Evolutionary conservation across 2,113 vertebrate species (phyloP).

Genomic region (Motacilla alba): DNA sequence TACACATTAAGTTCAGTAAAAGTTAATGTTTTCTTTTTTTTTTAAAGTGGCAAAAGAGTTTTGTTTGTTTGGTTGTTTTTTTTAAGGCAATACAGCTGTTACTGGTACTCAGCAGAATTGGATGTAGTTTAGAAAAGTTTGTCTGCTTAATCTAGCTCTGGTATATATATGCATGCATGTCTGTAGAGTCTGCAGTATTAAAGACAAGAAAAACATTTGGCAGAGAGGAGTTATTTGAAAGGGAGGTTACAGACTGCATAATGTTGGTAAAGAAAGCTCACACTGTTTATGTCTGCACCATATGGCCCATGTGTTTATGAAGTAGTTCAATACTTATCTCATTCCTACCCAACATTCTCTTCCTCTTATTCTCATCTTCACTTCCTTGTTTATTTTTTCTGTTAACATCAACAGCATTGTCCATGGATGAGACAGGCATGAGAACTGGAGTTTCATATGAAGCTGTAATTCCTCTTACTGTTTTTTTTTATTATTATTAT

Average conservation of each 20-base stretch:
- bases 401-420: not conserved
- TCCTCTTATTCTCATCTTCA: conserved; percentile 28
- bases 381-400: conserved; percentile 27
- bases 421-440: not conserved
- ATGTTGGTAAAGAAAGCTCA: conserved; percentile 32
- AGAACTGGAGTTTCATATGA: not conserved
- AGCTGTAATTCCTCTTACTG: not conserved
- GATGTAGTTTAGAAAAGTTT: not conserved
- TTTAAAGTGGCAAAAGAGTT: not conserved
- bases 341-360: conserved; percentile 2
- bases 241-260: not conserved
- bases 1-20: not conserved
- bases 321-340: not conserved
- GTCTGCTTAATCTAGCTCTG: not conserved
- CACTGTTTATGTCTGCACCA: conserved; percentile 11
- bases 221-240: conserved; percentile 3
- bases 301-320: conserved; percentile 15
- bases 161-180: not conserved
- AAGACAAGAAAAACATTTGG: conserved; percentile 2
- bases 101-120: not conserved
- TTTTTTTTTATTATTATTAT: not conserved
- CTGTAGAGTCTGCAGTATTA: not conserved
- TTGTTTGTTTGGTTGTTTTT: not conserved
- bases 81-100: not conserved
- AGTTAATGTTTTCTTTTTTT: not conserved